Base-by-base conservation (phyloP, 2,113 vertebrate genomes). In the Paralichthys olivaceus region DNA sequence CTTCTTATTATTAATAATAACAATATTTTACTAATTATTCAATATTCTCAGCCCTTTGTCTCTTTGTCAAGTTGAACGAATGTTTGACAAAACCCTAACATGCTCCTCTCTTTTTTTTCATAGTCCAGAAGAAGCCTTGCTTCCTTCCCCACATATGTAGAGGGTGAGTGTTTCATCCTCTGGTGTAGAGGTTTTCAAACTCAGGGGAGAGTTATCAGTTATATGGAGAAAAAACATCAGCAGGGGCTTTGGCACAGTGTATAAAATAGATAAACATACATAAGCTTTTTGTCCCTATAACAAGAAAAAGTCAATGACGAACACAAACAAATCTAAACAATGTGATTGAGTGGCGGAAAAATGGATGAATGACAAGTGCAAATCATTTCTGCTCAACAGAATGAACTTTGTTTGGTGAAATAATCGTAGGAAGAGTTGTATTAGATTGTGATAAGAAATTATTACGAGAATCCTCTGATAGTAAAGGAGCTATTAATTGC, bases 101-200 rank as follows among this genome's bases (percentile, higher is more conserved):
- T 77, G 94, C 72, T 95, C 87, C 65, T 83, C 13, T 84, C 19
- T 57, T 79, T 83, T 54, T 74, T 88, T 95, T 94, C 92, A 93
- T 93, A 99, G 98, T 95, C 96, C 89, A 96, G 95, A 89, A 98
- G 95, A 95, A 98, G 95, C 89, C 95, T 98, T 91, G 96, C 97
- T 67, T 97, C 98, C 29, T 98, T 99, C 90, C 98, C 98, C 73
- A 97, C 97, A 13, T 98, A 98, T 75, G 97, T 99, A 86, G 97
- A 99, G 96, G 98, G 97, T 99, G 94, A 97, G 97, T 66, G 5
- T 5, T 17, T 40, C 9, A 3, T 72, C 37, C 4, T 60, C 15
- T 49, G 51, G 2, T 15, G 17, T 28, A 13, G 26, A 65, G 11
- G 3, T 57, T 64, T 59, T 49, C 12, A 59, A 26, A 37, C 32